Evolutionary conservation across 2,888 invertebrate species (phyloP), one percentile per base, ranked within the genome.

Genomic region (Cryptus viduatorius): DNA sequence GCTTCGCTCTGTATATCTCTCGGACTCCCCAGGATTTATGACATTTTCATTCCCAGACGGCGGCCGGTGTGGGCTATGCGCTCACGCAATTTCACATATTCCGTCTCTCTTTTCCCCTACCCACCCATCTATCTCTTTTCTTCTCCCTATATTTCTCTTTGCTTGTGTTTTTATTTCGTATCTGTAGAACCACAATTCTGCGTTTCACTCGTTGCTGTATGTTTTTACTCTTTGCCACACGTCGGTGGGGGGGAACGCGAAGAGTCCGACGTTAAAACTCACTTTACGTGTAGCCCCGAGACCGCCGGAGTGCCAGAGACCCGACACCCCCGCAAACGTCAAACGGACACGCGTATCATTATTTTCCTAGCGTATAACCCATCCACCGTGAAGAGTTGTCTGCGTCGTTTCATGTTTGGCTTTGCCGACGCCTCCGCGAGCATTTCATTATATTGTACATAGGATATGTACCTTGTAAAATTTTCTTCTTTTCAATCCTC

Each of bases 201-300:
- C 59, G 79, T 42, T 65, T 71, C 42, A 48, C 64, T 71, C 46
- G 19, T 8, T 44, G 12, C 37, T 14, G 37, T 37, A 56, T 46
- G 48, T 59, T 83, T 79, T 67, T 72, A 71, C 71, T 71, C 64
- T 71, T 75, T 44, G 19, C 64, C 24, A 76, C 31, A 48, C 37
- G 65, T 53, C 50, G 59, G 37, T 37, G 37, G 71, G 50, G 48
- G 67, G 79, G 59, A 53, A 50, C 29, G 75, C 31, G 72, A 31
- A 8, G 44, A 46, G 44, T n/a, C 48, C 53, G 65, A 76, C 76
- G 79, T 87, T 86, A 78, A 84, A 85, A 87, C 85, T 80, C 84
- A 80, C 72, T 86, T 85, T 72, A 82, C 80, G 50, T 44, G 29
- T 76, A 48, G 12, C 59, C 50, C 68, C 59, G 73, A 37, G 76